Base-by-base conservation (phyloP, 1,140 invertebrate genomes). In the Atta cephalotes region DNA sequence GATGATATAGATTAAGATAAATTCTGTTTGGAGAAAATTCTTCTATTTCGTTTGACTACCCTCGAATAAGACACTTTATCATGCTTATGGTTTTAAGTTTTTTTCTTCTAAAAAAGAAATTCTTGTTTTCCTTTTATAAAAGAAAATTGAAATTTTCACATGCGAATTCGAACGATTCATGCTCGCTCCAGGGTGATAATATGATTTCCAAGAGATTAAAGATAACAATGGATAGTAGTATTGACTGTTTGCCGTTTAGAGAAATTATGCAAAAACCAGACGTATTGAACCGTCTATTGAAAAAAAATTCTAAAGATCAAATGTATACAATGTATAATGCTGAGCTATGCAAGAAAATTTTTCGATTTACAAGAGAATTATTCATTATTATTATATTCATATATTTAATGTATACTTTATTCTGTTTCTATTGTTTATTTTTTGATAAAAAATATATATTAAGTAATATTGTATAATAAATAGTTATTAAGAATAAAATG, bases 1-100 rank as follows among this genome's bases (percentile, higher is more conserved):
- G n/a, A 58, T 0, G 39, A 5, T 58, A 1, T 82, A 45, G 56
- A 82, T 84, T 63, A 84, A 74, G 70, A 84, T 39, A 58, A 62
- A 51, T 18, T 10, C 16, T 14, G 18, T 12, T 10, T 10, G 14
- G 2, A 28, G 18, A 18, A 58, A 74, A 31, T 60, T 39, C 14
- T 62, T 74, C 28, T 18, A 31, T 60, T 60, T 18, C 28, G 18
- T 18, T 21, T 18, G 25, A 16, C 28, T 74, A 39, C n/a, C 25
- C 9, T 49, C 3, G 53, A 10, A 51, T 12, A 10, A 62, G 7
- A 84, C n/a, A 56, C 14, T 60, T 82, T 49, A 49, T 82, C 16
- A 68, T 68, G 18, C 28, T 78, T 35, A 28, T 7, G 10, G 16
- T 14, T 68, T 60, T n/a, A 28, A 5, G 5, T 14, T 25, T 51